These are phyloP conservation scores for Papilio demoleus DNA, from an alignment of 2,888 invertebrate genomes.

Conservation along the genomic window DNA sequence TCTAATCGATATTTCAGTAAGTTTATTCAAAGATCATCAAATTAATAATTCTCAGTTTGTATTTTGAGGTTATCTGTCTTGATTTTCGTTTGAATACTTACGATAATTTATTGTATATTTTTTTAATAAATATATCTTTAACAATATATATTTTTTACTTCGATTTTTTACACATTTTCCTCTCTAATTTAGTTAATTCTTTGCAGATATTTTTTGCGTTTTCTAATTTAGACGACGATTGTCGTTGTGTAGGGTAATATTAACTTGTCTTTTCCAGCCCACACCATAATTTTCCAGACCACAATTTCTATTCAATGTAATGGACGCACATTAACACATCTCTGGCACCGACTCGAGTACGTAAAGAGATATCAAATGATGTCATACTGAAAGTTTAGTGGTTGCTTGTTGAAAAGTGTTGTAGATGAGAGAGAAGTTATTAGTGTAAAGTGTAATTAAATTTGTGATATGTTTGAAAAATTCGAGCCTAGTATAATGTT, in stretches of 20 bases:
- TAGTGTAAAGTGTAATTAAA: neutral
- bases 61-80: constrained; percentile 4
- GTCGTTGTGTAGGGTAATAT: constrained; percentile 2
- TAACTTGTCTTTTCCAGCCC: neutral
- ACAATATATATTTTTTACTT: too few species aligned
- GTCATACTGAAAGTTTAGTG: constrained; percentile 1
- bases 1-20: neutral
- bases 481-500: neutral
- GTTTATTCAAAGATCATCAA: neutral
- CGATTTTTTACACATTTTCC: neutral
- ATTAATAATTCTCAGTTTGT: neutral
- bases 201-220: neutral
- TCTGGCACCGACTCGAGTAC: neutral
- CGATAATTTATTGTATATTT: constrained; percentile 2
- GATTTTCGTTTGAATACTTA: constrained; percentile 1
- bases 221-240: neutral
- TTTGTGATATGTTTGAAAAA: constrained; percentile 3
- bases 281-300: neutral
- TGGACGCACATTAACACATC: constrained; percentile 2
- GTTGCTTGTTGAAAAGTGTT: neutral
- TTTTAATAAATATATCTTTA: neutral
- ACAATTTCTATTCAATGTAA: constrained; percentile 2
- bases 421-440: neutral
- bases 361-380: neutral
- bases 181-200: neutral